Conservation (phyloP, 30 jellyfish, hydroid and myxozoan genomes). For the Cassiopea xamachana region DNA sequence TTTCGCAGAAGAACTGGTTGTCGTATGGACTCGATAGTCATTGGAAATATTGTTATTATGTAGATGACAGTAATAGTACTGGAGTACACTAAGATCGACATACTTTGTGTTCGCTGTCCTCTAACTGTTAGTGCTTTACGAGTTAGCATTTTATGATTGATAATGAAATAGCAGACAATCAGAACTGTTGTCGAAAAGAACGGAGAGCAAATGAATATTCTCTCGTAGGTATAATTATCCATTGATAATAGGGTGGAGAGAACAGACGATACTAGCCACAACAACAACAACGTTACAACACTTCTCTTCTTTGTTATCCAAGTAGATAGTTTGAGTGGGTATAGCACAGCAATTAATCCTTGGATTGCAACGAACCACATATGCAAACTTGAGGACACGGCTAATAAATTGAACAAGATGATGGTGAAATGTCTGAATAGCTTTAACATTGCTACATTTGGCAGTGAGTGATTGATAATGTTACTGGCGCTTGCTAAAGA, state of each 20-base stretch:
- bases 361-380: slow-evolving; percentile 1
- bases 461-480: background rate
- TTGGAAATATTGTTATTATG: background rate
- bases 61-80: background rate
- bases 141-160: background rate
- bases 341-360: slow-evolving; percentile 9
- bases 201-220: background rate
- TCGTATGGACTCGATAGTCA: background rate
- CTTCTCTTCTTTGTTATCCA: background rate
- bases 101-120: background rate
- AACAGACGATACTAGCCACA: background rate
- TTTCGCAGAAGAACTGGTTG: background rate
- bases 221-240: background rate
- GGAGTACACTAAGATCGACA: background rate
- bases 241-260: background rate
- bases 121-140: background rate
- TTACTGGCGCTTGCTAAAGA: background rate
- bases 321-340: background rate
- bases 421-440: background rate
- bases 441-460: background rate
- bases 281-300: background rate
- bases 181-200: background rate
- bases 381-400: background rate
- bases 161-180: background rate
- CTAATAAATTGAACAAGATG: background rate